Evolutionary conservation across 2,797 vertebrate species (phyloP), one percentile per base, ranked within the genome.

Genomic region (Fistularia commersonii): DNA sequence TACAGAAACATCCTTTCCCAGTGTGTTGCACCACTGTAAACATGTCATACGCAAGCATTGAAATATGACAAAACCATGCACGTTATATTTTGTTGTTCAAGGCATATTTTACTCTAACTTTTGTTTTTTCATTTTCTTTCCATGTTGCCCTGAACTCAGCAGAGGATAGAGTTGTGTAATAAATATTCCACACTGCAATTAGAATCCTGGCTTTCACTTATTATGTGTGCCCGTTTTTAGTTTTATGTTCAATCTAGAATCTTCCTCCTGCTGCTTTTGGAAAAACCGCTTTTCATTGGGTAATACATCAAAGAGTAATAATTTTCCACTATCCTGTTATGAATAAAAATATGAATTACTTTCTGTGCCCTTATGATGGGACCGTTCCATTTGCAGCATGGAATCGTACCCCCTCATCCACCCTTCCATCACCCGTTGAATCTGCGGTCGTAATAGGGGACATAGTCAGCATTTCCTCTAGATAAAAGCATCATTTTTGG

Each of bases 121-220:
- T 64, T 68, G 64, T 50, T 54, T 54, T 48, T 72, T 61, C 64
- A 59, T 60, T 76, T 80, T 83, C 78, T 72, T 82, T 87, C 74
- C 77, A 77, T 73, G 71, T 74, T 73, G 74, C 57, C 66, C 67
- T 55, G 57, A 81, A 81, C 61, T 76, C 74, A 67, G 48, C 66
- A 45, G 64, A 77, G 72, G 64, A 66, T 73, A 53, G 69, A 69
- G 60, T 83, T 85, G 74, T 73, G 79, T 79, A 81, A 86, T 54
- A 77, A 60, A 80, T 83, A 84, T 86, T 87, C 83, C 83, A 80
- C 57, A 65, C 65, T 74, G 52, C 74, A 84, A 80, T 88, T 83
- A 82, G 52, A 44, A 64, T 48, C 53, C 54, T 72, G 67, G 61
- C 66, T 75, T 76, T 80, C 64, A 76, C 40, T 69, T 77, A 61